Percentiles rank a stretch among this genome's conserved stretches.
These are phyloP conservation scores for Aphelenchoides avenae DNA, from an alignment of 1,140 invertebrate genomes.

Conservation along the genomic window DNA sequence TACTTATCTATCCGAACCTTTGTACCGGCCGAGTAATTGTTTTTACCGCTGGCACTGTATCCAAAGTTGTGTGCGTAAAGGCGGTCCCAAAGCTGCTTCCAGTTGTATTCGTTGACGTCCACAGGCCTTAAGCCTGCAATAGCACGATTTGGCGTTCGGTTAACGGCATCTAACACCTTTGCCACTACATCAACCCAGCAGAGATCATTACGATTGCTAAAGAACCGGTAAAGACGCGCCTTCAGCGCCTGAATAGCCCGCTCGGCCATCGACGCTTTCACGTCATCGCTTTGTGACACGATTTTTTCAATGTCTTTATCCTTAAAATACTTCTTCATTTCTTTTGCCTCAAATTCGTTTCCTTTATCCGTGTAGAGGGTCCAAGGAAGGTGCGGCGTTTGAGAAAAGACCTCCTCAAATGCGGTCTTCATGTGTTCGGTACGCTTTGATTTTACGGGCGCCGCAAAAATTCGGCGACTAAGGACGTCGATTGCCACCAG, in stretches of 20 bases:
- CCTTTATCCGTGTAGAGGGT: slow-evolving; percentile 22
- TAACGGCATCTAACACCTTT: slow-evolving; percentile 29
- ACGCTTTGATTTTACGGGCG: slow-evolving; percentile 12
- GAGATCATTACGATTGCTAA: slow-evolving; percentile 14
- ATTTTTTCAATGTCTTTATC: slow-evolving; percentile 10
- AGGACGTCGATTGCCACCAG: slow-evolving; percentile 30
- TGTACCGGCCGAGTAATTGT: slow-evolving; percentile 2
- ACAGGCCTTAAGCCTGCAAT: slow-evolving; percentile 29
- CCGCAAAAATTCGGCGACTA: slow-evolving; percentile 15
- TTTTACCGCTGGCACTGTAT: no score
- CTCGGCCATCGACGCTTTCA: slow-evolving; percentile 31
- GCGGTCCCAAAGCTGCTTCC: slow-evolving; percentile 9
- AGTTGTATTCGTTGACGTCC: slow-evolving; percentile 11
- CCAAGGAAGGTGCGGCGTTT: slow-evolving; percentile 10
- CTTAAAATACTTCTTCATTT: slow-evolving; percentile 13
- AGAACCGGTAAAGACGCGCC: slow-evolving; percentile 26
- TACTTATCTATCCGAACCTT: slow-evolving; percentile 6
- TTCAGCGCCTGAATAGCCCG: slow-evolving; percentile 32
- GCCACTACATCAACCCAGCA: slow-evolving; percentile 26
- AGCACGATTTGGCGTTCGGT: slow-evolving; percentile 8
- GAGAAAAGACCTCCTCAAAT: slow-evolving; percentile 12
- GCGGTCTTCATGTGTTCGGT: slow-evolving; percentile 13
- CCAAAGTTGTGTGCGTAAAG: no score
- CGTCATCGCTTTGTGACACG: neutral
- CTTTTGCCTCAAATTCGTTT: slow-evolving; percentile 18